Evolutionary conservation across 2,797 vertebrate genomes (phyloP), one percentile per base, ranked within the genome.

Genomic region (Gobio occitaniae): DNA sequence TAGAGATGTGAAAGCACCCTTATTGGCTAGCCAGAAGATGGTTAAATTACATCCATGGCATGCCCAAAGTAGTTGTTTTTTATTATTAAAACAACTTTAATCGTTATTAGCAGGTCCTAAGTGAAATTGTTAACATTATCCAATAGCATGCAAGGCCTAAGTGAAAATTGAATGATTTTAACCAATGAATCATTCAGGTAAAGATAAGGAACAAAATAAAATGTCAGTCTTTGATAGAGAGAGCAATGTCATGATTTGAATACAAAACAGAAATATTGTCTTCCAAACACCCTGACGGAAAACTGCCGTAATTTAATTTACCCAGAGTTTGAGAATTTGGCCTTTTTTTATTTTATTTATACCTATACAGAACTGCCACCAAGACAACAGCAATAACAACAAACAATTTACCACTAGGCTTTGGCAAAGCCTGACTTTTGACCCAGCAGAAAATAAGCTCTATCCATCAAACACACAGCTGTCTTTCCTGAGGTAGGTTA

Each of bases 361-460:
- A 48, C 89, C 15, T 87, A 90, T 89, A 94, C 92, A 92, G 91
- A 66, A 90, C 90, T 91, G 89, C 84, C 88, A 84, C 84, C 91
- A 75, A 21, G 32, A 48, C 74, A 71, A 65, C 29, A 75, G 75
- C 11, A 71, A 80, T 72, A 78, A 82, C 69, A 70, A 92, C 93
- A 94, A 93, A 94, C 91, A 92, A 68, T 87, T 84, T 84, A 61
- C 78, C 65, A 82, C 72, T 32, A 61, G 47, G 69, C 82, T 82
- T 76, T 52, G n/a, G 7, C 32, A 15, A 74, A 83, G 84, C 61
- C 74, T 76, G 61, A 80, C 83, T 87, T 78, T 75, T 78, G 63
- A 88, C 86, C 81, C 77, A 3, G 47, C 59, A 74, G 72, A 89
- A 86, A 88, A 86, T 84, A 83, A 71, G 78, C 78, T 76, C 52